Base-by-base conservation (phyloP, 2,797 vertebrate species). In the Ibycter americanus region DNA sequence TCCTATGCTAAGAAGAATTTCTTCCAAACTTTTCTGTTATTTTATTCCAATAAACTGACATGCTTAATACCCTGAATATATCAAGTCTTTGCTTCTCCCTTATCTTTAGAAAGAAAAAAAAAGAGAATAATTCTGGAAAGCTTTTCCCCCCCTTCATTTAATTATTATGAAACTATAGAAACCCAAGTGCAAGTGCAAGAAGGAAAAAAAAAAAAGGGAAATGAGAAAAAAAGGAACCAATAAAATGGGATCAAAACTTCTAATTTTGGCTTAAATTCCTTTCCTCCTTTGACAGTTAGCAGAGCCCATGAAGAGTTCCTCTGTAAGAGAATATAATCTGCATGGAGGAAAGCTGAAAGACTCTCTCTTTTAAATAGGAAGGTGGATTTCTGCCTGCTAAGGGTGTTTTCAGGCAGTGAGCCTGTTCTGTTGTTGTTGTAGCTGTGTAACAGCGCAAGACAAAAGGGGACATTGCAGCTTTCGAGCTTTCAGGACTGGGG, bases 381-480 rank as follows among this genome's bases (percentile, higher is more conserved):
- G 62, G 94, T 67, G 82, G 70, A 42, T 36, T 22, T 58, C 40
- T 95, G 62, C 92, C 91, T 95, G 94, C 38, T 8, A 25, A 95
- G 97, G 95, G 89, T 94, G 81, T 56, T 93, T 67, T 36, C 51
- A 54, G n/a, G 61, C 76, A 0, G 59, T 15, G 59, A 93, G 65
- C 47, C 62, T 27, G 68, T 46, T 73, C 80, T 94, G 91, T 86
- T 89, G 91, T 93, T 92, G 92, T 93, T 92, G 95, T 89, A 91
- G 87, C 95, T 92, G 90, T 71, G 96, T 85, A 83, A 88, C 83
- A 80, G 95, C 25, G 12, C 95, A 95, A 98, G 98, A 98, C 98
- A 98, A 98, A 98, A 98, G 98, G 96, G 98, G 97, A 97, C 95
- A 93, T 91, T 96, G 97, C 98, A 97, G 98, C 97, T 97, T 93